phyloP scores from a whole-genome alignment of 2,888 invertebrate species.

The Tachina grossa region DNA sequence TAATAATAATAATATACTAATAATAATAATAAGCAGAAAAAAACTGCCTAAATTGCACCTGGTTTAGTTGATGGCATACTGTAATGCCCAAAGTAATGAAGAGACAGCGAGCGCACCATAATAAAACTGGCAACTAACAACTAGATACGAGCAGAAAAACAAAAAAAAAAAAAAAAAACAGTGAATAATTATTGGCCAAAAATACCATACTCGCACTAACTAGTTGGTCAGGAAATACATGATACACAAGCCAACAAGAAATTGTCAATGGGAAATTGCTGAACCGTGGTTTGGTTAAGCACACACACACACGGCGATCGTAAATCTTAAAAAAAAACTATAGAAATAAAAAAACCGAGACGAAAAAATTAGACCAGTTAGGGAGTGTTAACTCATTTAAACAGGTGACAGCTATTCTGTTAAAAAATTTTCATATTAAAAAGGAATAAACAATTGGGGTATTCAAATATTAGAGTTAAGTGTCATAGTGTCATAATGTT shows the following conservation, averaged over 20 bases:
- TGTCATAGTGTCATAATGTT: too few relatives aligned
- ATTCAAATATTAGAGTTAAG: too few relatives aligned
- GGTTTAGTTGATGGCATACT: conserved; percentile 37
- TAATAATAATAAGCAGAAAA: neutral
- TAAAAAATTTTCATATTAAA: too few relatives aligned
- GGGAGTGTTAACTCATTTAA: too few relatives aligned
- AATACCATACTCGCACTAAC: neutral
- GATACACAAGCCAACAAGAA: conserved; percentile 21
- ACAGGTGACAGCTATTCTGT: too few relatives aligned
- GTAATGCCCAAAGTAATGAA: conserved; percentile 44
- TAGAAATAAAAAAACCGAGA: too few relatives aligned
- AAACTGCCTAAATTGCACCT: conserved; percentile 50
- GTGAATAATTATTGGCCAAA: conserved; percentile 37
- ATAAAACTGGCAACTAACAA: conserved; percentile 15
- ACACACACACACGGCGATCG: neutral
- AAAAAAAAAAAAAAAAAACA: neutral
- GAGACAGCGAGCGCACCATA: conserved; percentile 22
- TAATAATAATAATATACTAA: too few relatives aligned
- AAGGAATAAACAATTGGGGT: too few relatives aligned
- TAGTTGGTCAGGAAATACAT: conserved; percentile 45
- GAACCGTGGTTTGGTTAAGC: conserved; percentile 1
- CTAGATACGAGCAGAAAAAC: neutral
- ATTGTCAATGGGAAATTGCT: conserved; percentile 35
- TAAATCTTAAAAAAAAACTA: neutral
- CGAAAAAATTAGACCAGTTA: too few relatives aligned